phyloP scores from a whole-genome alignment of 2,113 vertebrate genomes.

The Otis tarda region DNA sequence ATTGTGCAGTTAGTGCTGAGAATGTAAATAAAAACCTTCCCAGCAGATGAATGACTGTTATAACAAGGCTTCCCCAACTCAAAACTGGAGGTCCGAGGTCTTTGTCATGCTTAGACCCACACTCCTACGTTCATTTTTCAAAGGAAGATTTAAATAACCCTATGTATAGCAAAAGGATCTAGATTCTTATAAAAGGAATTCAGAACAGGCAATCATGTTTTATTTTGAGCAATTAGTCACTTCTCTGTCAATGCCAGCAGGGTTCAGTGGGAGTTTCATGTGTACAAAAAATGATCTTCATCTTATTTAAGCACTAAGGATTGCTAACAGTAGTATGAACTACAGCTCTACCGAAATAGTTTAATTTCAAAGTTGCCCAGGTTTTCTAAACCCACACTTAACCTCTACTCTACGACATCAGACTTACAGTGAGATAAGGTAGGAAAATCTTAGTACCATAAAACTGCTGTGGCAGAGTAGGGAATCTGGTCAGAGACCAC shows the following conservation, averaged over 20 bases:
- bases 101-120: neutral
- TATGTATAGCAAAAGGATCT: neutral
- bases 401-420: neutral
- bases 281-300: neutral
- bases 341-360: neutral
- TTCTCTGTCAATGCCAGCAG: neutral
- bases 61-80: neutral
- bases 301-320: neutral
- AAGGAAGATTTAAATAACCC: neutral
- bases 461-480: neutral
- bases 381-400: neutral
- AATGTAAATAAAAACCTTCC: neutral
- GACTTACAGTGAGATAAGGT: neutral
- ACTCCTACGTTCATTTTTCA: neutral
- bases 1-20: neutral
- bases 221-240: constrained; percentile 1
- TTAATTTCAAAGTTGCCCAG: neutral
- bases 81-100: neutral
- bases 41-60: neutral
- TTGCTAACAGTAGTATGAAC: neutral
- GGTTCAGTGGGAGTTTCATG: neutral
- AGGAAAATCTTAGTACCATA: neutral
- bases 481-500: neutral
- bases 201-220: neutral
- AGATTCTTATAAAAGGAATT: neutral